phyloP scores from a whole-genome alignment of 2,888 invertebrate genomes.

The Erebia epiphron region DNA sequence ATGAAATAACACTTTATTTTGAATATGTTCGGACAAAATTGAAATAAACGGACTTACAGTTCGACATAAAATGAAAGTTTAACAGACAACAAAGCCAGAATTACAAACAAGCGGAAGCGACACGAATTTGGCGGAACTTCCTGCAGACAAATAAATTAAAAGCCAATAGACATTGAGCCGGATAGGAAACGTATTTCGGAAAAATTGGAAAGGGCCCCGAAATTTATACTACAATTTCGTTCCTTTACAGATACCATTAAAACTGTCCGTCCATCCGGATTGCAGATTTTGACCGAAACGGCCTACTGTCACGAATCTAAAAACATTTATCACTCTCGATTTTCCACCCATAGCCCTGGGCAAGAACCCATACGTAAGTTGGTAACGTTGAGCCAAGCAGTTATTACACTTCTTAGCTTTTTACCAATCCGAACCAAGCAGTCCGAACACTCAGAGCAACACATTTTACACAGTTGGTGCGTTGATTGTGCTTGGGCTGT shows the following conservation, averaged over 20 bases:
- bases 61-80: constrained; percentile 36
- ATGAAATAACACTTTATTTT: too few relatives aligned
- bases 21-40: constrained; percentile 29
- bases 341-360: constrained; percentile 48
- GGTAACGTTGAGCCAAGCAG: background rate
- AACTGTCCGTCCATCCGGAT: constrained; percentile 70
- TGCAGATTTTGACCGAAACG: constrained; percentile 69
- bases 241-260: constrained; percentile 72
- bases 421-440: background rate
- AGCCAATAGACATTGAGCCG: constrained; percentile 58
- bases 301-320: constrained; percentile 65
- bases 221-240: constrained; percentile 68
- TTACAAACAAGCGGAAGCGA: constrained; percentile 48
- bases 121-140: constrained; percentile 44
- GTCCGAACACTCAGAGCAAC: too few relatives aligned
- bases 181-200: constrained; percentile 55
- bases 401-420: background rate
- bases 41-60: constrained; percentile 34
- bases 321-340: constrained; percentile 71
- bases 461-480: too few relatives aligned
- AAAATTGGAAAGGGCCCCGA: constrained; percentile 61
- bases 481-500: too few relatives aligned
- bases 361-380: background rate
- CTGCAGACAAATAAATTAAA: constrained; percentile 69
- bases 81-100: constrained; percentile 41